These are phyloP conservation scores for Heliconius melpomene DNA, from an alignment of 1,140 invertebrate species.

Conservation along the genomic window DNA sequence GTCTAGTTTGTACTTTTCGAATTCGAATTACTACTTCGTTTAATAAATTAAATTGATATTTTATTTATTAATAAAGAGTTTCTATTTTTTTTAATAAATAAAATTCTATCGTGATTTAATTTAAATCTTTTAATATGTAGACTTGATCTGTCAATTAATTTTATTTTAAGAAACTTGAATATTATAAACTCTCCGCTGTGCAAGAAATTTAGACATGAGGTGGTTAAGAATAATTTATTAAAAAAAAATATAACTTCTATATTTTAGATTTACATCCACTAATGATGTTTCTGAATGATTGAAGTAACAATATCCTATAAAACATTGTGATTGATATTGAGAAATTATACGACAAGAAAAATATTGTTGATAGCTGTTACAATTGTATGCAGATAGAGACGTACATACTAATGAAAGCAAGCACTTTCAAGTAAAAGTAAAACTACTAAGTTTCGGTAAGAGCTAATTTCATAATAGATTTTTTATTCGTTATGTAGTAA, in stretches of 20 bases:
- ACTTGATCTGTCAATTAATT: too few relatives aligned
- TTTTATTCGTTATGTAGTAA: constrained; percentile 59
- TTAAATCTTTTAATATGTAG: too few relatives aligned
- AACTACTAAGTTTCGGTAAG: constrained; percentile 49
- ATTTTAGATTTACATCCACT: background rate
- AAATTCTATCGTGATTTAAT: background rate
- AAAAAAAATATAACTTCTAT: too few relatives aligned
- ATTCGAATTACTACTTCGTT: constrained; percentile 13
- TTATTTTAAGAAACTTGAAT: too few relatives aligned
- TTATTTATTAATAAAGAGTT: background rate
- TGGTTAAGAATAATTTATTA: too few relatives aligned
- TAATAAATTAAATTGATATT: background rate
- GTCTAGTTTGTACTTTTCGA: constrained; percentile 42
- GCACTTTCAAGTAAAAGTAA: constrained; percentile 64
- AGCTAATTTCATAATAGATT: constrained; percentile 51
- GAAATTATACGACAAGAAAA: background rate
- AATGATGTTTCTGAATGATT: background rate
- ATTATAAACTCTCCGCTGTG: too few relatives aligned
- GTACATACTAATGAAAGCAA: background rate
- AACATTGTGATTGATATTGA: too few relatives aligned
- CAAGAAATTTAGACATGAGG: too few relatives aligned
- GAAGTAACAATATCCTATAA: background rate
- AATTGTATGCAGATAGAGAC: background rate
- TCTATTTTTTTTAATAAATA: background rate
- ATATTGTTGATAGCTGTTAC: background rate